Conservation (phyloP, 2,888 invertebrate genomes). For the Epistrophe grossulariae region DNA sequence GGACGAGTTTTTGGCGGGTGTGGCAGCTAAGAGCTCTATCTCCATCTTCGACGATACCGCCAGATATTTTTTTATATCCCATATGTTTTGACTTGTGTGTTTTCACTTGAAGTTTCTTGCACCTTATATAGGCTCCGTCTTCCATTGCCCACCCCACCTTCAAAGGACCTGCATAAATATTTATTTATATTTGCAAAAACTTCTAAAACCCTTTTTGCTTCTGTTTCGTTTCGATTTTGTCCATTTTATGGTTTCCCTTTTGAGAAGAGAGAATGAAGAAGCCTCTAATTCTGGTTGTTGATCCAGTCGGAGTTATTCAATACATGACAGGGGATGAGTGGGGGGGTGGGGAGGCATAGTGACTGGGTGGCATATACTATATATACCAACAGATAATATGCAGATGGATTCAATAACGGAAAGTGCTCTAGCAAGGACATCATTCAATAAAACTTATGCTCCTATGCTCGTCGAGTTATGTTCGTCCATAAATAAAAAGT, state of each 20-base stretch:
- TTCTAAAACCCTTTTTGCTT: constrained; percentile 62
- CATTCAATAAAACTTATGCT: constrained; percentile 78
- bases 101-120: constrained; percentile 20
- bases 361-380: constrained; percentile 4
- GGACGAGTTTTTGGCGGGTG: constrained; percentile 49
- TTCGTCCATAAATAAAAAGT: constrained; percentile 77
- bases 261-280: constrained; percentile 60
- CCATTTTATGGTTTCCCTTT: constrained; percentile 55
- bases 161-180: constrained; percentile 64
- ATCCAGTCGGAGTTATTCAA: constrained; percentile 31
- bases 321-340: constrained; percentile 30
- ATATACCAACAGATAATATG: constrained; percentile 71
- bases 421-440: constrained; percentile 77
- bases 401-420: constrained; percentile 78
- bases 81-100: neutral
- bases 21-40: neutral
- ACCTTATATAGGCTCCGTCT: constrained; percentile 6
- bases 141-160: constrained; percentile 4
- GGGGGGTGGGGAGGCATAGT: neutral
- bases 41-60: constrained; percentile 26
- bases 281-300: constrained; percentile 39
- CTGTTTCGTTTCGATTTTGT: constrained; percentile 12
- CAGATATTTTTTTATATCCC: neutral
- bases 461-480: constrained; percentile 77
- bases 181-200: constrained; percentile 70